Conservation (phyloP, 2,888 invertebrate species). For the Cheilosia pagana region DNA sequence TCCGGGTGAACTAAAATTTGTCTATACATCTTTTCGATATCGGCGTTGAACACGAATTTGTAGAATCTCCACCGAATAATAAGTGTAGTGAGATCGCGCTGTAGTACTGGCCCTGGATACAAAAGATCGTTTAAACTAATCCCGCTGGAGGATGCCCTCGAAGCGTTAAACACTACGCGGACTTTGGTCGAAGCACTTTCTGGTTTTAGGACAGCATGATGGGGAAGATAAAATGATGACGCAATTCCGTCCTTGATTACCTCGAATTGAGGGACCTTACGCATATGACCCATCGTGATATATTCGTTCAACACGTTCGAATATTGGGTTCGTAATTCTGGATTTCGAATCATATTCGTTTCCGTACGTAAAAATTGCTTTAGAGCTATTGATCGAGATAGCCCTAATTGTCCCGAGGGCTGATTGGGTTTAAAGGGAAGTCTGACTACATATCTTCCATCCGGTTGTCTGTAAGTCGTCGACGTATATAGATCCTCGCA, state of each 20-base stretch:
- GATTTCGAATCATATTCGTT: background rate
- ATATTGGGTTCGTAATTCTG: background rate
- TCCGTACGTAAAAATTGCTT: constrained; percentile 2
- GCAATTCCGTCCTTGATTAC: background rate
- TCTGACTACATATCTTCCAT: constrained; percentile 18
- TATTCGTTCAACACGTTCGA: constrained; percentile 8
- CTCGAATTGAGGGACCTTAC: background rate
- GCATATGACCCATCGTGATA: constrained; percentile 4
- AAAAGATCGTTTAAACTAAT: constrained; percentile 55
- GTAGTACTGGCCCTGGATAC: constrained; percentile 55
- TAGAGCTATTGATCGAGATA: constrained; percentile 2
- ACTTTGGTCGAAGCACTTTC: constrained; percentile 70
- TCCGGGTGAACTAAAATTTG: constrained; percentile 36
- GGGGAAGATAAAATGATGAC: constrained; percentile 56
- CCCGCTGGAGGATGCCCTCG: constrained; percentile 38
- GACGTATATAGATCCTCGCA: background rate
- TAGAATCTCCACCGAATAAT: constrained; percentile 50
- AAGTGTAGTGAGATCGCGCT: constrained; percentile 49
- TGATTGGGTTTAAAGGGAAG: background rate
- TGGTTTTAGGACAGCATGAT: constrained; percentile 58
- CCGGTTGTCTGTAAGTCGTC: background rate
- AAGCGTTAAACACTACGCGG: too few species aligned
- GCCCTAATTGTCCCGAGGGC: background rate
- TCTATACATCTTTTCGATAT: constrained; percentile 72
- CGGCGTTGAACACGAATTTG: constrained; percentile 61